Evolutionary conservation across 2,797 vertebrate genomes (phyloP).

Genomic region (Myotis myotis): DNA sequence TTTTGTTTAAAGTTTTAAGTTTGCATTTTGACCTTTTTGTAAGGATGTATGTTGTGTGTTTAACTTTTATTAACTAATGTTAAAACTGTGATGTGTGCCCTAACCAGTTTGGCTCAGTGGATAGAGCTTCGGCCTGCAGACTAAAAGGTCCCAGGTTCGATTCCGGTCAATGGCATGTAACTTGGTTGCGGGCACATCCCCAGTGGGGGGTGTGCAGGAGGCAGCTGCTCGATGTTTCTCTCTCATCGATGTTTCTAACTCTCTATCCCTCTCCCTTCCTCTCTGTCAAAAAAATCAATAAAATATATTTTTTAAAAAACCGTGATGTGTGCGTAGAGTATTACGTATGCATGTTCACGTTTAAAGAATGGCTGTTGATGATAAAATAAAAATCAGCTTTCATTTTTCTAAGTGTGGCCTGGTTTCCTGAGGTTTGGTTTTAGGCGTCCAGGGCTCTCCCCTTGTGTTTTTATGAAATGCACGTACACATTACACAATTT

Average conservation of each 20-base stretch:
- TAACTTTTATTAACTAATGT: conserved; percentile 93
- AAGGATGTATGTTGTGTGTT: conserved; percentile 94
- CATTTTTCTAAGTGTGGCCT: conserved; percentile 91
- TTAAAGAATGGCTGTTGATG: conserved; percentile 92
- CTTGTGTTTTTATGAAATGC: conserved; percentile 14
- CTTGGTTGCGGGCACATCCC: too few relatives aligned
- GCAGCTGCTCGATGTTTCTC: too few relatives aligned
- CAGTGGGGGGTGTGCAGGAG: too few relatives aligned
- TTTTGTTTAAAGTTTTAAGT: conserved; percentile 91
- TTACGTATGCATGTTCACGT: conserved; percentile 93
- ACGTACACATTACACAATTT: not conserved
- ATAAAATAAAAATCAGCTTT: conserved; percentile 91
- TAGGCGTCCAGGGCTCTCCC: conserved; percentile 11
- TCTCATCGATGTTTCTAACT: too few relatives aligned
- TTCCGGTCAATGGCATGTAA: too few relatives aligned
- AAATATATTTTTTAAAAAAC: too few relatives aligned
- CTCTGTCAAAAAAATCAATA: too few relatives aligned
- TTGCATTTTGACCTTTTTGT: conserved; percentile 93
- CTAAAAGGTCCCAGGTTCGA: too few relatives aligned
- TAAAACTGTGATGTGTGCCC: conserved; percentile 95
- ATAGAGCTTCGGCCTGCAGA: too few relatives aligned
- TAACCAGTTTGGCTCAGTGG: too few relatives aligned
- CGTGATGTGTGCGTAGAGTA: conserved; percentile 94
- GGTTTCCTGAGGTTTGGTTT: conserved; percentile 80
- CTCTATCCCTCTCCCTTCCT: too few relatives aligned